phyloP scores from a whole-genome alignment of 1,140 invertebrate genomes.

The Pseudobourletiella spinata region DNA sequence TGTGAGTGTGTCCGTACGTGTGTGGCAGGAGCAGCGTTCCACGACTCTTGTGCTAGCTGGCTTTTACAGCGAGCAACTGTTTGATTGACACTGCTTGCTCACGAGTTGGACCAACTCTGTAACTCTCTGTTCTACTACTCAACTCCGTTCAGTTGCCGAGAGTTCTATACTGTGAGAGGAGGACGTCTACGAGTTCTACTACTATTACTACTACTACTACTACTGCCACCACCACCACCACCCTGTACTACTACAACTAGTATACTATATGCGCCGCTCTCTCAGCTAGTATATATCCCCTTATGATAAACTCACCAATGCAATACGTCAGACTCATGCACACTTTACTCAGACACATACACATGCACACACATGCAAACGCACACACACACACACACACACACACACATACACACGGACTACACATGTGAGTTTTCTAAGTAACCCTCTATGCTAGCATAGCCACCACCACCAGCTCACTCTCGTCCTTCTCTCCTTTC shows the following conservation, averaged over 20 bases:
- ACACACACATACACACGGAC: background rate
- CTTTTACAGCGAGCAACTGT: slow-evolving; percentile 30
- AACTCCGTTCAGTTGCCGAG: background rate
- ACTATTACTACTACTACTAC: no score
- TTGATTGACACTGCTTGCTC: slow-evolving; percentile 34
- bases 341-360: slow-evolving; percentile 9
- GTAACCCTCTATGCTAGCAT: background rate
- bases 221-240: no score
- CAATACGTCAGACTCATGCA: slow-evolving; percentile 11
- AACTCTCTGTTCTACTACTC: slow-evolving; percentile 10
- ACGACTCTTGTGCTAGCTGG: slow-evolving; percentile 11
- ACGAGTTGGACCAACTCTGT: slow-evolving; percentile 7
- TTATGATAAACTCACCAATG: background rate
- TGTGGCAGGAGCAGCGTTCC: background rate
- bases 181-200: background rate
- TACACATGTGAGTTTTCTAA: background rate
- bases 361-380: background rate
- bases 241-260: no score
- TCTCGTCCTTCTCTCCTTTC: background rate
- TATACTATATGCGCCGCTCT: background rate
- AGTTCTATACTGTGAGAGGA: background rate
- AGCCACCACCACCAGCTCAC: no score
- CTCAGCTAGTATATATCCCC: background rate
- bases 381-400: background rate
- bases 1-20: slow-evolving; percentile 1